Conservation (phyloP, 2,113 vertebrate genomes). For the Pachypanchax playfairii region DNA sequence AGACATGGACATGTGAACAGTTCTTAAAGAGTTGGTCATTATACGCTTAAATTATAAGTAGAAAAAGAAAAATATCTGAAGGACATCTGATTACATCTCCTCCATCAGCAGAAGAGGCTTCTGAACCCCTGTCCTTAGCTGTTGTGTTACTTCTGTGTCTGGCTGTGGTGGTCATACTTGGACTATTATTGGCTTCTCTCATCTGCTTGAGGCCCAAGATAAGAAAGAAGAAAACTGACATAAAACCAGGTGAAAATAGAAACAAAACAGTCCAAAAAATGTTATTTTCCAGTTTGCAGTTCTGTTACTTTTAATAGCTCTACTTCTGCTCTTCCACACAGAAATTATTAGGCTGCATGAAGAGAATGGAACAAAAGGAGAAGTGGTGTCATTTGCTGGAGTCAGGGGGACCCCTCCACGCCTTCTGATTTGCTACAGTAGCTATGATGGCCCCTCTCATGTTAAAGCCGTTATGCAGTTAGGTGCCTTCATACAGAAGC, state of each 20-base stretch:
- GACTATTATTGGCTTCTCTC: constrained; percentile 42
- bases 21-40: too few relatives aligned
- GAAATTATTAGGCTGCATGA: constrained; percentile 55
- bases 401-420: constrained; percentile 60
- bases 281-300: too few relatives aligned
- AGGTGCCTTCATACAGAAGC: constrained; percentile 79
- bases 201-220: constrained; percentile 33
- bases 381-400: constrained; percentile 27
- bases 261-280: too few relatives aligned
- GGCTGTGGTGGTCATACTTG: constrained; percentile 15
- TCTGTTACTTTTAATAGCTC: neutral
- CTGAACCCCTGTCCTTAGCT: constrained; percentile 20
- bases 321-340: constrained; percentile 14
- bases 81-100: neutral
- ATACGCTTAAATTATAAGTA: too few relatives aligned
- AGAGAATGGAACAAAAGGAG: constrained; percentile 48
- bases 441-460: constrained; percentile 74
- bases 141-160: constrained; percentile 58
- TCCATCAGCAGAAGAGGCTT: neutral
- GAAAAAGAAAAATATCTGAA: too few relatives aligned
- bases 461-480: constrained; percentile 75
- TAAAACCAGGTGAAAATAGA: constrained; percentile 63
- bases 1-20: too few relatives aligned
- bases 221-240: constrained; percentile 21
- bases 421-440: constrained; percentile 81